Base-by-base conservation (phyloP, 2,797 vertebrate genomes). In the Spizella passerina region DNA sequence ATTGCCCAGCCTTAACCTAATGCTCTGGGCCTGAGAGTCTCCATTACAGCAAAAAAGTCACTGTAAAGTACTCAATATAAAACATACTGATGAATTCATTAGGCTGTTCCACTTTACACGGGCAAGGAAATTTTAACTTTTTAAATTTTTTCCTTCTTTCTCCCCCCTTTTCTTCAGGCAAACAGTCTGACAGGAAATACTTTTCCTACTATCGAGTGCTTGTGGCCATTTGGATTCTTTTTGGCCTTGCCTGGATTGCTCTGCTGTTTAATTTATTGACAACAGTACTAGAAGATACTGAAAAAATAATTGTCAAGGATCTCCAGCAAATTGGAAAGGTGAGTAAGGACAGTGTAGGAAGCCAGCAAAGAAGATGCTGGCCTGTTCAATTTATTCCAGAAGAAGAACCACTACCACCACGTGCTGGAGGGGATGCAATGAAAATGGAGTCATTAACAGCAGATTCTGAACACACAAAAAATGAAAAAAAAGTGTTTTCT, bases 241-340 rank as follows among this genome's bases (percentile, higher is more conserved):
- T 97, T 17, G 97, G 97, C 36, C 96, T 98, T 82, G 94, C 97
- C 61, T 98, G 97, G 97, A 96, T 98, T 79, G 96, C 96, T 63
- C 91, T 98, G 29, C 82, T 98, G 11, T 97, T 98, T 90, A 96
- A 97, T 86, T 93, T 98, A 79, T 61, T 98, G 92, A 97, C 87
- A 94, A 95, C 93, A 4, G 22, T 96, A 50, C 56, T 97, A 21
- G 95, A 98, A 92, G 96, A 97, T 68, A 96, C 96, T 34, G 91
- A 97, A 93, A 97, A 96, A 94, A 98, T 95, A 73, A 92, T 98
- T 55, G 90, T 68, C 71, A 91, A 97, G 83, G 95, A 95, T 90
- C 75, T 97, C 34, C 94, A 96, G 43, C 83, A 97, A 71, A 96
- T 82, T 53, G 92, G 94, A 93, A 92, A 93, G 46, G 63, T 77